Conservation (phyloP, 2,113 vertebrate genomes). For the Macrotis lagotis region DNA sequence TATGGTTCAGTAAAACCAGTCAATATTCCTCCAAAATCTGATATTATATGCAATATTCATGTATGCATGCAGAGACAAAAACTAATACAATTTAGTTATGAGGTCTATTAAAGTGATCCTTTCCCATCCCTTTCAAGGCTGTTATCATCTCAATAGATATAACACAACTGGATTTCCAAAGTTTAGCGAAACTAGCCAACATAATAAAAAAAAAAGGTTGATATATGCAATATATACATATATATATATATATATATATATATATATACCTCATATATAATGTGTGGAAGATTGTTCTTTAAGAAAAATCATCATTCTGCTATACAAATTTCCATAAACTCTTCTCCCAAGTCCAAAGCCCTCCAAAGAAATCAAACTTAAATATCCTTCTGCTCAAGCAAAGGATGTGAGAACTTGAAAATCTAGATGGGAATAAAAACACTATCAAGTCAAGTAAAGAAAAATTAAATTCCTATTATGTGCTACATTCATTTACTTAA, state of each 20-base stretch:
- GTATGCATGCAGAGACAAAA: neutral
- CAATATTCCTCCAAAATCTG: neutral
- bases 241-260: neutral
- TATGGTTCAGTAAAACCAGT: neutral
- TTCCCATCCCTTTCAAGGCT: neutral
- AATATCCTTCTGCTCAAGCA: neutral
- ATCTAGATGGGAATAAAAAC: neutral
- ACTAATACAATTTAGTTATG: slow-evolving; percentile 9
- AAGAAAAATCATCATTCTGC: neutral
- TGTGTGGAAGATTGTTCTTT: slow-evolving; percentile 24
- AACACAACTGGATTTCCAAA: neutral
- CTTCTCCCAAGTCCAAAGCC: neutral
- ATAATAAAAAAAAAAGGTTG: neutral
- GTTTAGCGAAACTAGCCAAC: neutral
- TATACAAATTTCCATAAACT: neutral
- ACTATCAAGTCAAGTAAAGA: neutral
- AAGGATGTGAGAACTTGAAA: neutral
- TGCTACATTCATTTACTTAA: neutral
- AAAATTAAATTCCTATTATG: neutral
- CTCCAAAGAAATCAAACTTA: neutral
- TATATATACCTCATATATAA: slow-evolving; percentile 2
- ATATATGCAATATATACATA: neutral
- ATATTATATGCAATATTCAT: neutral
- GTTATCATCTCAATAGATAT: slow-evolving; percentile 21
- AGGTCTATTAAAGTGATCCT: slow-evolving; percentile 19